Conservation (phyloP, 2,888 invertebrate genomes). For the Ectemnius cavifrons region DNA sequence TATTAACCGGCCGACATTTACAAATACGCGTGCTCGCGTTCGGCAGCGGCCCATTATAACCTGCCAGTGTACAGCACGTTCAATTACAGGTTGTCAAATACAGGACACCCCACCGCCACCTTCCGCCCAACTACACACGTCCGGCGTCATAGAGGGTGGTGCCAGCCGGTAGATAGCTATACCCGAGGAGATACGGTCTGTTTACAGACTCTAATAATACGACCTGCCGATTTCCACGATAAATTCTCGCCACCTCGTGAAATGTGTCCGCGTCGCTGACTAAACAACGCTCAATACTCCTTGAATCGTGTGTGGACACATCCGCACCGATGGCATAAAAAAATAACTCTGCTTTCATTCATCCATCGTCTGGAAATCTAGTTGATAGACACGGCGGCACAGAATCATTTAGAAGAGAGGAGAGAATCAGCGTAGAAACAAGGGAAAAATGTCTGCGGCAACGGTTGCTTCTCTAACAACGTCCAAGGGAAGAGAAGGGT, state of each 20-base stretch:
- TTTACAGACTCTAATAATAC: constrained; percentile 70
- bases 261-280: constrained; percentile 49
- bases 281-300: constrained; percentile 39
- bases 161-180: constrained; percentile 11
- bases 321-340: not conserved
- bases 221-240: constrained; percentile 62
- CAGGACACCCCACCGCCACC: constrained; percentile 20
- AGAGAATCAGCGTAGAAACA: constrained; percentile 16
- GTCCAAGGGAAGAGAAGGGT: constrained; percentile 6
- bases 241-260: constrained; percentile 67
- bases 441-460: constrained; percentile 10
- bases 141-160: constrained; percentile 9
- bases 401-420: not conserved
- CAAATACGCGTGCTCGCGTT: not conserved
- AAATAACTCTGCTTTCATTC: constrained; percentile 17
- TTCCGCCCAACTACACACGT: constrained; percentile 15
- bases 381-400: not conserved
- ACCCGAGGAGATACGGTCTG: constrained; percentile 46
- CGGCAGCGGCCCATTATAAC: constrained; percentile 18
- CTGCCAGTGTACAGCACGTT: constrained; percentile 17
- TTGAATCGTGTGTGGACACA: not conserved
- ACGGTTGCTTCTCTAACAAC: constrained; percentile 28
- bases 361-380: constrained; percentile 30
- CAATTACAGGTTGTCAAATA: constrained; percentile 47
- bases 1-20: constrained; percentile 26